Evolutionary conservation across 1,140 invertebrate species (phyloP).

Genomic region (Drosophila kikkawai): DNA sequence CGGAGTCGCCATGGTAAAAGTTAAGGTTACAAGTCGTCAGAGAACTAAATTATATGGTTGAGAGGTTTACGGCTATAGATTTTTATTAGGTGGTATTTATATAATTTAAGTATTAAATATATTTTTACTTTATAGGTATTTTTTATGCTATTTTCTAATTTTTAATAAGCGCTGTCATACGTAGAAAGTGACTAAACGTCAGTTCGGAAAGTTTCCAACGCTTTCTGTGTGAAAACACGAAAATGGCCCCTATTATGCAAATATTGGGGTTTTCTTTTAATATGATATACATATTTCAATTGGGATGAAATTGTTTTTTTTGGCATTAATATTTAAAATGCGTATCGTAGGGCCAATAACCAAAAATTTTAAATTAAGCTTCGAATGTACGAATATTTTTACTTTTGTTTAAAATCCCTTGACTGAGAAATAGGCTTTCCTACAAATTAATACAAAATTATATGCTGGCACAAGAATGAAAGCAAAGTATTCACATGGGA

Average conservation of each 20-base stretch:
- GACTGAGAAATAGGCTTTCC: too few species aligned
- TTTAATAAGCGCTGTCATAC: neutral
- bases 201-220: neutral
- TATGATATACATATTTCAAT: neutral
- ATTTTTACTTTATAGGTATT: neutral
- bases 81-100: neutral
- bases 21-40: conserved; percentile 55
- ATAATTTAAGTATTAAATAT: neutral
- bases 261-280: neutral
- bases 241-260: neutral
- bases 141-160: too few species aligned
- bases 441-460: conserved; percentile 45
- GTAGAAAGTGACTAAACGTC: neutral
- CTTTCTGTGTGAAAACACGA: neutral
- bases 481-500: conserved; percentile 14
- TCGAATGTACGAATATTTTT: neutral
- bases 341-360: too few species aligned
- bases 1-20: conserved; percentile 51
- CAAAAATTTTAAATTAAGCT: neutral
- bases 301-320: neutral
- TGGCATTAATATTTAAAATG: neutral
- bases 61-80: too few species aligned
- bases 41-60: neutral
- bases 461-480: conserved; percentile 43
- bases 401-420: neutral